Percentiles rank a stretch among this genome's conserved stretches.
Evolutionary conservation across 1,140 invertebrate genomes (phyloP).

Genomic region (Drosophila truncata): DNA sequence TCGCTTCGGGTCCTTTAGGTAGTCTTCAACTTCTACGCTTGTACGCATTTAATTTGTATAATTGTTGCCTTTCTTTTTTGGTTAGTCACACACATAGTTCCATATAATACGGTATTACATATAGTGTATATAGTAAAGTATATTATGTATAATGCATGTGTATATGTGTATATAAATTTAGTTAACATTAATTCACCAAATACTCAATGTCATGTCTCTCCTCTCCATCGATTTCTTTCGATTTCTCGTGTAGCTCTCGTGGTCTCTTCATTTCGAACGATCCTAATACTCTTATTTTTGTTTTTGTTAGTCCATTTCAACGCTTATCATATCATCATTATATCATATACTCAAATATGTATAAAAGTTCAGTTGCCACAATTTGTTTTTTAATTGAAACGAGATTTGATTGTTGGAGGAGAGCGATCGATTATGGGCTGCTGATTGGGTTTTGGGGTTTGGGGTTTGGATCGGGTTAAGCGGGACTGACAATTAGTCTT

Average conservation of each 20-base stretch:
- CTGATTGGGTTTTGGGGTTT: background rate
- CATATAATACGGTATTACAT: slow-evolving; percentile 54
- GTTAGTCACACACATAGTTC: slow-evolving; percentile 44
- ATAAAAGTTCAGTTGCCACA: slow-evolving; percentile 49
- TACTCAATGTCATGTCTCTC: slow-evolving; percentile 56
- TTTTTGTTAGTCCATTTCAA: slow-evolving; percentile 33
- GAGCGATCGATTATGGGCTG: slow-evolving; percentile 1
- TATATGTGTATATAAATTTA: slow-evolving; percentile 80
- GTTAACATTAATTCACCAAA: slow-evolving; percentile 76
- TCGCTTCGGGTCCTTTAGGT: background rate
- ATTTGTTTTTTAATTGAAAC: slow-evolving; percentile 35
- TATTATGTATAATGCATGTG: slow-evolving; percentile 63
- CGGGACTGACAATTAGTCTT: slow-evolving; percentile 40
- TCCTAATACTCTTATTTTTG: slow-evolving; percentile 33
- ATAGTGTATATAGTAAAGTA: slow-evolving; percentile 59
- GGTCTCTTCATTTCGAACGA: slow-evolving; percentile 10
- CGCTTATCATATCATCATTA: slow-evolving; percentile 6
- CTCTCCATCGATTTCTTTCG: background rate
- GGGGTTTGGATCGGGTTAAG: background rate
- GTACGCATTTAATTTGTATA: slow-evolving; percentile 45
- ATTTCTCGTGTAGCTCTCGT: slow-evolving; percentile 4
- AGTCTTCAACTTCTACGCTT: slow-evolving; percentile 11
- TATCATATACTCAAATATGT: slow-evolving; percentile 21
- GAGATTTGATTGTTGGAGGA: slow-evolving; percentile 22
- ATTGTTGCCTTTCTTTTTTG: slow-evolving; percentile 48